Conservation (phyloP, 2,797 vertebrate species). For the Notolabrus celidotus region DNA sequence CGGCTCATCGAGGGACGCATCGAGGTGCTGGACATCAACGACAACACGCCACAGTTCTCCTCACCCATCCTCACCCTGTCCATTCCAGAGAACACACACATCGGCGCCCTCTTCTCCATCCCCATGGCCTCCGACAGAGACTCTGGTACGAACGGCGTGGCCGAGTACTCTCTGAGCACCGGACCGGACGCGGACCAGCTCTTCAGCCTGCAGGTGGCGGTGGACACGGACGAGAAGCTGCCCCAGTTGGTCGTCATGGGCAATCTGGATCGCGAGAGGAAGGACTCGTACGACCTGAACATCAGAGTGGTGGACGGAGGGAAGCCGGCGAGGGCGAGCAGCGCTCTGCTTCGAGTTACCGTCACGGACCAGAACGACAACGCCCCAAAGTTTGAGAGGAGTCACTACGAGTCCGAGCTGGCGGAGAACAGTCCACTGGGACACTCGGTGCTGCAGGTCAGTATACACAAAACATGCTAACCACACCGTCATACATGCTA, state of each 20-base stretch:
- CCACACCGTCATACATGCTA: too few species aligned
- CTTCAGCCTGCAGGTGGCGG: slow-evolving; percentile 93
- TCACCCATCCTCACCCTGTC: slow-evolving; percentile 93
- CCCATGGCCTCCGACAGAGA: slow-evolving; percentile 93
- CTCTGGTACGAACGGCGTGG: slow-evolving; percentile 90
- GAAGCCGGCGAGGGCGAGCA: slow-evolving; percentile 90
- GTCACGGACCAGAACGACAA: slow-evolving; percentile 98
- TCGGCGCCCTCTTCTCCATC: slow-evolving; percentile 92
- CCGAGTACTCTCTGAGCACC: slow-evolving; percentile 90
- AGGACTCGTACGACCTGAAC: slow-evolving; percentile 97
- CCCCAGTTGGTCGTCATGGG: slow-evolving; percentile 97
- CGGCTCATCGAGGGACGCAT: slow-evolving; percentile 96
- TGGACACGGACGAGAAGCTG: slow-evolving; percentile 93
- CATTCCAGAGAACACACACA: slow-evolving; percentile 95
- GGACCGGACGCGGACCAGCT: slow-evolving; percentile 91
- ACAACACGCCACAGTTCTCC: slow-evolving; percentile 97
- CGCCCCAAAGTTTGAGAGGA: slow-evolving; percentile 92
- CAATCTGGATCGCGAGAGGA: slow-evolving; percentile 93
- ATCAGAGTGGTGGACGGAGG: slow-evolving; percentile 96
- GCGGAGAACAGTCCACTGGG: slow-evolving; percentile 94
- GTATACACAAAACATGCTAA: neutral
- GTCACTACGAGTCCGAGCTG: slow-evolving; percentile 91
- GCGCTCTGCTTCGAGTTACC: slow-evolving; percentile 93
- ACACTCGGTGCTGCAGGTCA: slow-evolving; percentile 96
- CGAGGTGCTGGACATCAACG: slow-evolving; percentile 95